phyloP scores from a whole-genome alignment of 1,140 invertebrate genomes.

The Cotesia typhae region DNA sequence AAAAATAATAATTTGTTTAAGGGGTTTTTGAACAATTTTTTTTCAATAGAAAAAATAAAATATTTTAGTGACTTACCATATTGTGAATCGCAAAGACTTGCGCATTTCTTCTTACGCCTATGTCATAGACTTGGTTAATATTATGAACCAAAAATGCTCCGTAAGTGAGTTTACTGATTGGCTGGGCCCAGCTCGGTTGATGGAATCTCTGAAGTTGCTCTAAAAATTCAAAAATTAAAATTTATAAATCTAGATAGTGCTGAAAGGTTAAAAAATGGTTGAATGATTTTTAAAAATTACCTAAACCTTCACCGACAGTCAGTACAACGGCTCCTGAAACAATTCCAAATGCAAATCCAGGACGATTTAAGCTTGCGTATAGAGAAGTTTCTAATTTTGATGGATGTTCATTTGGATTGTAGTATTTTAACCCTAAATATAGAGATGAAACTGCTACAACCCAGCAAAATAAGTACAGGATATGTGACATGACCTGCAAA shows the following conservation, averaged over 20 bases:
- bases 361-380: constrained; percentile 45
- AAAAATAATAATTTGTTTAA: too few species aligned
- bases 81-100: constrained; percentile 45
- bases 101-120: constrained; percentile 43
- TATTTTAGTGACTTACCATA: constrained; percentile 43
- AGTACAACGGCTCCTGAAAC: constrained; percentile 43
- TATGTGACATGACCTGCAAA: constrained; percentile 45
- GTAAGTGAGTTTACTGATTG: constrained; percentile 73
- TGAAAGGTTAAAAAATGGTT: constrained; percentile 12
- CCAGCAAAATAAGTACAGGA: constrained; percentile 42
- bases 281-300: constrained; percentile 39
- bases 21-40: too few species aligned
- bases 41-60: background rate
- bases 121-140: constrained; percentile 47
- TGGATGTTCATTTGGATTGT: constrained; percentile 41
- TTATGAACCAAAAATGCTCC: constrained; percentile 71
- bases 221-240: constrained; percentile 7
- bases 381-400: constrained; percentile 44
- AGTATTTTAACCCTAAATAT: constrained; percentile 41
- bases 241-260: too few species aligned
- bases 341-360: constrained; percentile 42
- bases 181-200: constrained; percentile 54
- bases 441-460: constrained; percentile 39
- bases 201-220: constrained; percentile 51
- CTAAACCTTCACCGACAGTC: constrained; percentile 47